Conservation (phyloP, 1,140 invertebrate genomes). For the Bombus fervidus region DNA sequence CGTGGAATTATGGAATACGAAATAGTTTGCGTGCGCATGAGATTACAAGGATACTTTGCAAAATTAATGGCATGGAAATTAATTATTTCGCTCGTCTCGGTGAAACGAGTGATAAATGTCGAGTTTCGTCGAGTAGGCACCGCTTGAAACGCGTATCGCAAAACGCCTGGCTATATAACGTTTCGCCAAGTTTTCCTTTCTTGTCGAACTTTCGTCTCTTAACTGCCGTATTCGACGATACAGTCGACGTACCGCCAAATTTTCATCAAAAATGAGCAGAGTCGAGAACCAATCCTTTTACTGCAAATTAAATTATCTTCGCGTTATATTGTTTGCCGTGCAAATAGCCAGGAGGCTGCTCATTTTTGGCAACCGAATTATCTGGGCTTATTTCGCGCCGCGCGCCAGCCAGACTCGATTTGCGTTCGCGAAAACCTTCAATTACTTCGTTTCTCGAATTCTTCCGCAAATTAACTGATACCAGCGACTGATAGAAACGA, state of each 20-base stretch:
- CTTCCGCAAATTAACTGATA: background rate
- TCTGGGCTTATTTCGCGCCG: background rate
- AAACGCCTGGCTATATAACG: background rate
- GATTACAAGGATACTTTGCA: constrained; percentile 45
- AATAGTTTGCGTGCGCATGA: constrained; percentile 41
- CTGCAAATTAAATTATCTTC: constrained; percentile 19
- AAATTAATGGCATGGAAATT: constrained; percentile 49
- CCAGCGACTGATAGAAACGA: too few relatives aligned
- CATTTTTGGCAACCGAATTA: constrained; percentile 11
- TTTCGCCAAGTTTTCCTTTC: background rate
- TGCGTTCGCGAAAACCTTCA: background rate
- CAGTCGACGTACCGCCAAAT: too few relatives aligned
- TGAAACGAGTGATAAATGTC: constrained; percentile 37
- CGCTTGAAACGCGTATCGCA: constrained; percentile 22
- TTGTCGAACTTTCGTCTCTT: too few relatives aligned
- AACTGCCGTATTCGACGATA: background rate
- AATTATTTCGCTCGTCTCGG: constrained; percentile 37
- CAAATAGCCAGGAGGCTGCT: background rate
- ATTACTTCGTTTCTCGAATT: background rate
- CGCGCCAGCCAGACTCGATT: background rate
- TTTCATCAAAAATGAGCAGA: background rate
- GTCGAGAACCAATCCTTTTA: background rate
- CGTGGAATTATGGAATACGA: constrained; percentile 40
- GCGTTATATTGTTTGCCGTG: constrained; percentile 20
- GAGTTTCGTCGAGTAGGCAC: constrained; percentile 28